Base-by-base conservation (phyloP, 2,888 invertebrate genomes). In the Palloptera scutellata region DNA sequence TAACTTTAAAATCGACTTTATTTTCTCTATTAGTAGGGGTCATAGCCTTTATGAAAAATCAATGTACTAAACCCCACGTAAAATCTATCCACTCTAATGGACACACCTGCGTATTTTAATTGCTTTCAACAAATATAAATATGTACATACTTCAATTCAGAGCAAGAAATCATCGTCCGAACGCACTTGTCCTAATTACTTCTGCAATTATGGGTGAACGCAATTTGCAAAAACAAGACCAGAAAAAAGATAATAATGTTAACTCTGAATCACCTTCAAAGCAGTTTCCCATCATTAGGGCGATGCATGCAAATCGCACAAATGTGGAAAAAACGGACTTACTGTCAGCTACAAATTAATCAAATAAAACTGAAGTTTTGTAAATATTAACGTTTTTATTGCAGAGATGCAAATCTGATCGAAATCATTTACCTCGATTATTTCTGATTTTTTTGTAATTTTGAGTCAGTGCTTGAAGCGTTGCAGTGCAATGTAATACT, bases 241-340 rank as follows among this genome's bases (percentile, higher is more conserved):
- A 30, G 3, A 30, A 30, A 30, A 30, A 30, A 62, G 66, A 58
- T 30, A 30, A 30, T 30, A 30, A 61, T 67, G 20, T 64, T 64
- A 65, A 57, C 63, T 58, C 63, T 45, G 57, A 45, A 67, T 60
- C 19, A 52, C 54, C 43, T 30, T 20, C 17, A 43, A 55, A 51
- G 53, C 58, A 55, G 62, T 72, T 81, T 81, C 81, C 80, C 81
- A 81, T 81, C 81, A 81, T 81, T 81, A 81, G 75, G 75, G 75
- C 48, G 64, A 52, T 66, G 70, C 71, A 69, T 70, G 64, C 66
- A 68, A 61, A 68, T 67, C 64, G 62, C 62, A 63, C 53, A 64
- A 62, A 63, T 64, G 8, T 58, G 62, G 55, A 61, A 40, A 54
- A 13, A 45, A 8, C 43, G 19, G n/a, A 58, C 40, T 42, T 58